Evolutionary conservation across 2,113 vertebrate species (phyloP).

Genomic region (Barnardius zonarius): DNA sequence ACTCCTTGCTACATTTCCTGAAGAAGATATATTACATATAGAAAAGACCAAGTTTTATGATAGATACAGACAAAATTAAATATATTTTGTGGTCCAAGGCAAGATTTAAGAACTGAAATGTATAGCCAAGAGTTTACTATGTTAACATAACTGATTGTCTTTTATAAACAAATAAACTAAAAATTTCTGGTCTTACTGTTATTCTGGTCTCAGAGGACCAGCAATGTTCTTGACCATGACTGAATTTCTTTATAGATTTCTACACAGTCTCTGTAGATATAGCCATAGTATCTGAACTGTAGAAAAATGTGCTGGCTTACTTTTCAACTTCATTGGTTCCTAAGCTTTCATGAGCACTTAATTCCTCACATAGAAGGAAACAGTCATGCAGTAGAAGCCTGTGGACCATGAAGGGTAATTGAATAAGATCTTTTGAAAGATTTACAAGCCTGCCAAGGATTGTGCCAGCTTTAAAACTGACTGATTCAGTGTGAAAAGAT

Average conservation of each 20-base stretch:
- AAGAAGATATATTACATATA: neutral
- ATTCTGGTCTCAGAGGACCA: neutral
- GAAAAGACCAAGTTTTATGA: neutral
- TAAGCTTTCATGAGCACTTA: constrained; percentile 73
- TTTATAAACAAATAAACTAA: neutral
- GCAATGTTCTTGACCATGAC: neutral
- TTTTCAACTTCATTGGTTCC: constrained; percentile 68
- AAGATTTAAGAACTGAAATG: neutral
- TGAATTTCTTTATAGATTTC: neutral
- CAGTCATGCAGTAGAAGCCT: constrained; percentile 54
- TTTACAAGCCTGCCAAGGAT: constrained; percentile 78
- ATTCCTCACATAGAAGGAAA: constrained; percentile 72
- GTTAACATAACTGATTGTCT: neutral
- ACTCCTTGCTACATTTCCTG: neutral
- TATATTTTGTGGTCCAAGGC: neutral
- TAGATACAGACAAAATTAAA: neutral
- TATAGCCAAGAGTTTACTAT: neutral
- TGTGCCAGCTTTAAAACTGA: constrained; percentile 76
- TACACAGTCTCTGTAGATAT: neutral
- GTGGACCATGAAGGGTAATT: constrained; percentile 79
- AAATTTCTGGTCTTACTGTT: neutral
- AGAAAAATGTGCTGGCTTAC: constrained; percentile 40
- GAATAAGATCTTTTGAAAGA: constrained; percentile 79
- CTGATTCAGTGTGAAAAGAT: constrained; percentile 80
- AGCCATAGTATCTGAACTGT: neutral